A percentile compares a stretch with the other conserved stretches of the same genome.
phyloP scores from a whole-genome alignment of 2,113 vertebrate genomes.

The Atractosteus spatula region DNA sequence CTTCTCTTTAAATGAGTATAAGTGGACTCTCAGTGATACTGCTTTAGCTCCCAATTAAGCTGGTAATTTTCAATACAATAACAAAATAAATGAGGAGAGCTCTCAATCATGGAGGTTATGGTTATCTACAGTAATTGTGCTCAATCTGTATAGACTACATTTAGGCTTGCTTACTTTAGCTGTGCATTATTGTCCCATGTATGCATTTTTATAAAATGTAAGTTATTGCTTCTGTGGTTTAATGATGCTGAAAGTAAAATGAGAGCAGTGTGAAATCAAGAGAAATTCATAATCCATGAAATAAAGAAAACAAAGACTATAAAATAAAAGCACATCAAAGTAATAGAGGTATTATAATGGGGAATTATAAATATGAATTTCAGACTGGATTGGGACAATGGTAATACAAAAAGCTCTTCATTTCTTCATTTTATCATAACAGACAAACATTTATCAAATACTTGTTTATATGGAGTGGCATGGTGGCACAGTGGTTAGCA shows the following conservation, averaged over 20 bases:
- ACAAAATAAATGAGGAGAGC: slow-evolving; percentile 21
- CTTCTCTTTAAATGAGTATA: slow-evolving; percentile 24
- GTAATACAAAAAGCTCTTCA: neutral
- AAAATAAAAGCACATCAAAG: neutral
- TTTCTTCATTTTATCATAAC: neutral
- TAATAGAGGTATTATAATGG: neutral
- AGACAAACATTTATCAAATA: neutral
- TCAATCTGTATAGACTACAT: neutral
- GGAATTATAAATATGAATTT: neutral
- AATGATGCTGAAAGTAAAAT: neutral
- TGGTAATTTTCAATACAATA: slow-evolving; percentile 24
- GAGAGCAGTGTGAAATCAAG: neutral
- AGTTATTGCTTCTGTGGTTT: neutral
- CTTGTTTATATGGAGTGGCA: too few species aligned
- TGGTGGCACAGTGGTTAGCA: too few species aligned
- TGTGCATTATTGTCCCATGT: neutral
- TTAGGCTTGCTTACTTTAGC: neutral
- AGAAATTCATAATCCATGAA: neutral
- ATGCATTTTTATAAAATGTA: neutral
- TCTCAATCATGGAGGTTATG: slow-evolving; percentile 4
- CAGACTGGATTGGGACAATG: neutral
- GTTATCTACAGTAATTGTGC: neutral
- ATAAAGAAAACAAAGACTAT: neutral
- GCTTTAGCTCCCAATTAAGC: slow-evolving; percentile 16
- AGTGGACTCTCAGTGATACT: slow-evolving; percentile 15